Percentiles rank a stretch among this genome's conserved stretches.
Evolutionary conservation across 2,888 invertebrate genomes (phyloP).

Genomic region (Volucella inflata): DNA sequence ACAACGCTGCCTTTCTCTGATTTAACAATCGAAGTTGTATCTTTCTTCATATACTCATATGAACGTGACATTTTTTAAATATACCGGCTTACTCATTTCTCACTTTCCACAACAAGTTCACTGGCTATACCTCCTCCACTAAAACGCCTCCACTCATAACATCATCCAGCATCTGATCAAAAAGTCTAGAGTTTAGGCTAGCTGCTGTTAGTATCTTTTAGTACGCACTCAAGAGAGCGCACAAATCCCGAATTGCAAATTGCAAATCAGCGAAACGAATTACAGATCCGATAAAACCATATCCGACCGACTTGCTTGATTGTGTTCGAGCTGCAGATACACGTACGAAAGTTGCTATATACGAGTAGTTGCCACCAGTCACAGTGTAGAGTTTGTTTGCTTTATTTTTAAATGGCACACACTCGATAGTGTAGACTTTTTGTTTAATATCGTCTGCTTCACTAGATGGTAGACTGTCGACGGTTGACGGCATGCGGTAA

Average conservation of each 20-base stretch:
- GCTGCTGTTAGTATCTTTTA: constrained; percentile 50
- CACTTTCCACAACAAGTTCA: constrained; percentile 74
- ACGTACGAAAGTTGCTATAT: background rate
- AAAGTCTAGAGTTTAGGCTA: constrained; percentile 39
- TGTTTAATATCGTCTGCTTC: constrained; percentile 27
- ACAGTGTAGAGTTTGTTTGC: constrained; percentile 56
- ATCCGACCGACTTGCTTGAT: constrained; percentile 55
- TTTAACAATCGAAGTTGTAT: constrained; percentile 39
- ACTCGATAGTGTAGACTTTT: constrained; percentile 61
- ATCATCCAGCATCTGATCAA: constrained; percentile 55
- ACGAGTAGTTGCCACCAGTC: background rate
- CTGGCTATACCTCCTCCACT: constrained; percentile 36
- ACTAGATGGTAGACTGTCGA: constrained; percentile 3
- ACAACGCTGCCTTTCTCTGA: constrained; percentile 45
- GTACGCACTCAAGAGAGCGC: constrained; percentile 59
- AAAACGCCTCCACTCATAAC: constrained; percentile 8
- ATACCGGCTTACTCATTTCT: constrained; percentile 68
- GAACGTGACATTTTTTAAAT: constrained; percentile 12
- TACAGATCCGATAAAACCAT: constrained; percentile 53
- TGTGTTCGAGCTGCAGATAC: constrained; percentile 42
- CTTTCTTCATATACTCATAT: constrained; percentile 20
- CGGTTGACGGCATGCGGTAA: no score
- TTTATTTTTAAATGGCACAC: constrained; percentile 51
- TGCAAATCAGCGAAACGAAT: constrained; percentile 48
- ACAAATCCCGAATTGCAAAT: background rate